These are phyloP conservation scores for Enteromius trimaculatus DNA, from an alignment of 2,797 vertebrate species.

Conservation along the genomic window DNA sequence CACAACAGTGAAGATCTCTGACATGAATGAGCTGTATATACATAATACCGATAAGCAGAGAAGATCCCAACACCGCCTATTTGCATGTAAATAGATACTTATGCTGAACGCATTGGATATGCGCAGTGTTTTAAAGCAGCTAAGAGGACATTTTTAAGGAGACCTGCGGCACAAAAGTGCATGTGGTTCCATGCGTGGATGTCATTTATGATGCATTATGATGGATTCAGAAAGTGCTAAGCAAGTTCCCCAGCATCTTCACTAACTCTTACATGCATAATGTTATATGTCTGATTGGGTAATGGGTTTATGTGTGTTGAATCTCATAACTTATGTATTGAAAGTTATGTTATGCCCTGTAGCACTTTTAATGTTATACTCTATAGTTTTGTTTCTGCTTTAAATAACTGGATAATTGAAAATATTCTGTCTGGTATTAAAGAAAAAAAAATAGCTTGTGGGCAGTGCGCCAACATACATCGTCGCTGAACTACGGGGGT, in stretches of 20 bases:
- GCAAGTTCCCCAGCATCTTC: neutral
- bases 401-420: neutral
- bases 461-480: too few species aligned
- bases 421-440: neutral
- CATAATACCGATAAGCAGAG: slow-evolving; percentile 48
- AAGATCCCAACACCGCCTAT: slow-evolving; percentile 52
- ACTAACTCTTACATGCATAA: slow-evolving; percentile 7
- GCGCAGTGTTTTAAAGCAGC: slow-evolving; percentile 55
- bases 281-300: slow-evolving; percentile 1
- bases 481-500: too few species aligned
- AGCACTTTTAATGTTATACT: neutral
- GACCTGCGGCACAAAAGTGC: neutral
- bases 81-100: slow-evolving; percentile 63
- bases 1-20: neutral
- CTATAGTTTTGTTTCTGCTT: slow-evolving; percentile 2
- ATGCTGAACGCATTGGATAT: slow-evolving; percentile 28
- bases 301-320: neutral
- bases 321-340: slow-evolving; percentile 1
- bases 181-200: neutral
- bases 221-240: neutral
- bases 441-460: neutral
- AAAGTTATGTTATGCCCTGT: slow-evolving; percentile 1
- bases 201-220: slow-evolving; percentile 1
- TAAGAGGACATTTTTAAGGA: slow-evolving; percentile 56
- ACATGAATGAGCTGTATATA: slow-evolving; percentile 16